Evolutionary conservation across 2,797 vertebrate genomes (phyloP), one percentile per base, ranked within the genome.

Genomic region (Gallirallus australis): DNA sequence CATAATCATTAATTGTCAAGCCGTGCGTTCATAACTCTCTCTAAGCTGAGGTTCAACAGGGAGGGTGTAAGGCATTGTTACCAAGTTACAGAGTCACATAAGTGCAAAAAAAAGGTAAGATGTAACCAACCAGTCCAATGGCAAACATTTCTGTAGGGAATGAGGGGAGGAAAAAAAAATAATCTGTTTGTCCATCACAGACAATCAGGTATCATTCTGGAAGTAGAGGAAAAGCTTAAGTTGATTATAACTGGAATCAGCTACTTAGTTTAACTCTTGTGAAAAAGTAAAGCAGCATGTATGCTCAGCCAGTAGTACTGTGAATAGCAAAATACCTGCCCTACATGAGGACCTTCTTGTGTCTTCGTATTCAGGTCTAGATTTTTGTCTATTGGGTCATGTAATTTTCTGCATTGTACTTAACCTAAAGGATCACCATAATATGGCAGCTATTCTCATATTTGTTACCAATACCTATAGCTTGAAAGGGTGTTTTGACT

Each of bases 281-380:
- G 25, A 47, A 73, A 86, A 90, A 85, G 21, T 33, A 56, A 76
- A 61, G 31, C 0, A 8, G 2, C 21, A 23, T 11, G 7, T 47
- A 9, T 42, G 16, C 15, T 87, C 15, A 56, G 39, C 14, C 25
- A 31, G 15, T 15, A 60, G 30, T 25, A 52, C 27, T 30, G 25
- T 39, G 28, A 75, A 40, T 5, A 82, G 16, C 4, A 82, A 86
- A 93, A 69, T 54, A 39, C 13, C 30, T 94, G 24, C 19, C 42
- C 45, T 31, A 37, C 16, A 30, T 42, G 8, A 65, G 25, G 40
- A 53, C 12, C 4, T 78, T 76, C 3, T 0, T 0, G 28, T 27
- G 6, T 30, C 84, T 75, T 79, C 20, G 15, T 42, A n/a, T 35
- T 79, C 30, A 42, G 27, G 17, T 72, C 88, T 53, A 82, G 21